These are phyloP conservation scores for Ceyx margarethae DNA, from an alignment of 2,113 vertebrate species.

Conservation along the genomic window DNA sequence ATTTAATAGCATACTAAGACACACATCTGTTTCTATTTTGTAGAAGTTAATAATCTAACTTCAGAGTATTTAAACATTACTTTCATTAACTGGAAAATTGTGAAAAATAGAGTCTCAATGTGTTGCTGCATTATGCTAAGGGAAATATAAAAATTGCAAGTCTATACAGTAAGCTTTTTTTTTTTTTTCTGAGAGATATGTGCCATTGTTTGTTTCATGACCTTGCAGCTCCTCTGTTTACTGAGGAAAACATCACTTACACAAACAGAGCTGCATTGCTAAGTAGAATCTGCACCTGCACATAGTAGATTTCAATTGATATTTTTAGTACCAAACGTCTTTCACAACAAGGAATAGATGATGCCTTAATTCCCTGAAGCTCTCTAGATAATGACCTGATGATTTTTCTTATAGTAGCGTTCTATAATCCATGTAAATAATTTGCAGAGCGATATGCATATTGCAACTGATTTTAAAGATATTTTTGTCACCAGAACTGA, in stretches of 20 bases:
- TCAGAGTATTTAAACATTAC: constrained; percentile 87
- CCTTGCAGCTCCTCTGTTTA: constrained; percentile 38
- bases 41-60: constrained; percentile 86
- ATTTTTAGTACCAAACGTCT: constrained; percentile 56
- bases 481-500: background rate
- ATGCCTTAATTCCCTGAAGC: constrained; percentile 44
- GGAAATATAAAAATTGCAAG: constrained; percentile 62
- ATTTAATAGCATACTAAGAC: constrained; percentile 90
- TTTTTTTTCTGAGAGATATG: constrained; percentile 49
- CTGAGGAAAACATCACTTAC: constrained; percentile 42
- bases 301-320: constrained; percentile 36
- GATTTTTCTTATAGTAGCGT: constrained; percentile 13
- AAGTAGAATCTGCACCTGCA: constrained; percentile 62
- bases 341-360: constrained; percentile 15
- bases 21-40: constrained; percentile 97
- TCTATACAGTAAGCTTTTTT: background rate
- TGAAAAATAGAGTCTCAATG: constrained; percentile 68
- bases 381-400: constrained; percentile 24
- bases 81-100: constrained; percentile 82
- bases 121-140: constrained; percentile 41
- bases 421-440: constrained; percentile 10
- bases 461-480: constrained; percentile 22
- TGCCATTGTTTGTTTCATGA: constrained; percentile 43
- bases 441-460: background rate
- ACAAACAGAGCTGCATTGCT: constrained; percentile 43